phyloP scores from a whole-genome alignment of 2,888 invertebrate species.

The Serripes groenlandicus region DNA sequence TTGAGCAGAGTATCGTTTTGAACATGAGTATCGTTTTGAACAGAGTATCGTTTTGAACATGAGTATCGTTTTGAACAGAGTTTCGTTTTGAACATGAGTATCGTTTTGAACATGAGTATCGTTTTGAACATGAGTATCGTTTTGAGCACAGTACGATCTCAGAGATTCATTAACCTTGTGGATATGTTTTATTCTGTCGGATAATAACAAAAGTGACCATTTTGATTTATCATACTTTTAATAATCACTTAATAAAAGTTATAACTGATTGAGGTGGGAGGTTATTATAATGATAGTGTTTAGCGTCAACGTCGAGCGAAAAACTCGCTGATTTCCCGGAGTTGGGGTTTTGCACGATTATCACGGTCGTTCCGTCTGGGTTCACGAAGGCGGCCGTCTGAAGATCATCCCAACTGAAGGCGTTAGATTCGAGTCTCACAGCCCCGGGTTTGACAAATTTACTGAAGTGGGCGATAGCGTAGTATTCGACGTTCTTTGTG shows the following conservation, averaged over 20 bases:
- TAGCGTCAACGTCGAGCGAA: slow-evolving; percentile 61
- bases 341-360: slow-evolving; percentile 64
- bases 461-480: slow-evolving; percentile 67
- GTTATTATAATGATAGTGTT: slow-evolving; percentile 60
- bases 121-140: too few species aligned
- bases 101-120: too few species aligned
- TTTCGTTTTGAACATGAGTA: too few species aligned
- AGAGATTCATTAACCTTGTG: too few species aligned
- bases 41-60: too few species aligned
- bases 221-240: too few species aligned
- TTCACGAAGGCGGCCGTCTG: slow-evolving; percentile 66
- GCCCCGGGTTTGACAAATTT: slow-evolving; percentile 68
- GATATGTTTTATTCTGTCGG: too few species aligned
- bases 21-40: too few species aligned
- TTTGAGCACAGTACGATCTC: too few species aligned
- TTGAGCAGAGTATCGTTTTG: too few species aligned
- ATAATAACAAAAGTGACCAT: too few species aligned
- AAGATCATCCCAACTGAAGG: slow-evolving; percentile 59
- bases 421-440: slow-evolving; percentile 64
- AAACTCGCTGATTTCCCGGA: slow-evolving; percentile 47
- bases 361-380: slow-evolving; percentile 62
- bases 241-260: slow-evolving; percentile 61
- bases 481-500: slow-evolving; percentile 67
- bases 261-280: slow-evolving; percentile 67
- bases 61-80: too few species aligned